Evolutionary conservation across 2,888 invertebrate genomes (phyloP).

Genomic region (Apodemia zela): DNA sequence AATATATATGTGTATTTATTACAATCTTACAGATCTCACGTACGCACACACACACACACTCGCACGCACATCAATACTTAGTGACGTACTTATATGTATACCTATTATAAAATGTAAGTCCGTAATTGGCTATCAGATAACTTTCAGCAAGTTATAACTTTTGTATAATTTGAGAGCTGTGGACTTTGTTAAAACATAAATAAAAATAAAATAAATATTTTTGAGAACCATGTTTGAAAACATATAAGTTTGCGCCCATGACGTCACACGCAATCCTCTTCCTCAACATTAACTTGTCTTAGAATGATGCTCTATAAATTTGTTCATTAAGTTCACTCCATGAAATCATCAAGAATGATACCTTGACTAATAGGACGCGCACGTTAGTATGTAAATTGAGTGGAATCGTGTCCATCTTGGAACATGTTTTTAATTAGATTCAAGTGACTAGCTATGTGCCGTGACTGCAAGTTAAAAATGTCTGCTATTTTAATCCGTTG

Average conservation of each 20-base stretch:
- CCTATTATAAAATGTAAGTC: too few relatives aligned
- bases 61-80: too few relatives aligned
- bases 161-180: too few relatives aligned
- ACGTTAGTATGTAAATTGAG: constrained; percentile 50
- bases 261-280: background rate
- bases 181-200: too few relatives aligned
- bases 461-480: constrained; percentile 5
- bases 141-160: too few relatives aligned
- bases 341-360: constrained; percentile 54
- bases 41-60: too few relatives aligned
- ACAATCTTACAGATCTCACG: too few relatives aligned
- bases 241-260: background rate
- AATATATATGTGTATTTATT: too few relatives aligned
- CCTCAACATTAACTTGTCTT: background rate
- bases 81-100: too few relatives aligned
- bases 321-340: constrained; percentile 34
- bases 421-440: constrained; percentile 15
- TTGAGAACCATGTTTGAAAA: background rate
- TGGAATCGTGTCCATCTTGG: constrained; percentile 13
- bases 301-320: background rate
- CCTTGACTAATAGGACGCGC: constrained; percentile 46
- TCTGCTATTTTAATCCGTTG: background rate
- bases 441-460: background rate
- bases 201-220: background rate
- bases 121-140: too few relatives aligned